phyloP scores from a whole-genome alignment of 2,888 invertebrate genomes.

The Stenoptilia bipunctidactyla region DNA sequence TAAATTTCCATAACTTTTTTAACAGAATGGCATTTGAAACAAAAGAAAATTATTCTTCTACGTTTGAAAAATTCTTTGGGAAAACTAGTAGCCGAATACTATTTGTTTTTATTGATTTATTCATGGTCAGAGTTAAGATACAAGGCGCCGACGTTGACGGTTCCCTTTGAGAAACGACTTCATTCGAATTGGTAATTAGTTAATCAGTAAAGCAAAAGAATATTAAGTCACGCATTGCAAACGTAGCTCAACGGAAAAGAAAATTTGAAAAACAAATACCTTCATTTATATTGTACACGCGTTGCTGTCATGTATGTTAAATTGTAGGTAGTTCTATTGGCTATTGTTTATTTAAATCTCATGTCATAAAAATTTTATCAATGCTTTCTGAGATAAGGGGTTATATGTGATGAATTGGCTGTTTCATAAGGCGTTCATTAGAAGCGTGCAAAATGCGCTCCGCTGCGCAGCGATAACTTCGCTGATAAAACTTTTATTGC shows the following conservation, averaged over 20 bases:
- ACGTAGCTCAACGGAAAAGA: slow-evolving; percentile 12
- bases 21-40: slow-evolving; percentile 58
- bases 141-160: slow-evolving; percentile 59
- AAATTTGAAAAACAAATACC: slow-evolving; percentile 32
- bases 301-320: slow-evolving; percentile 16
- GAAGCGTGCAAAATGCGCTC: slow-evolving; percentile 64
- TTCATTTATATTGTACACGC: slow-evolving; percentile 9
- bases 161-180: slow-evolving; percentile 46
- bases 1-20: slow-evolving; percentile 59
- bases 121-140: slow-evolving; percentile 58
- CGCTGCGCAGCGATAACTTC: slow-evolving; percentile 61
- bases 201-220: background rate
- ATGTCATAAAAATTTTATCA: slow-evolving; percentile 59
- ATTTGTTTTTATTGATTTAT: slow-evolving; percentile 72
- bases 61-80: slow-evolving; percentile 51
- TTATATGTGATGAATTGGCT: slow-evolving; percentile 65
- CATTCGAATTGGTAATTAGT: slow-evolving; percentile 54
- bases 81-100: slow-evolving; percentile 66
- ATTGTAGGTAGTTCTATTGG: slow-evolving; percentile 19
- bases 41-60: slow-evolving; percentile 47
- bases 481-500: slow-evolving; percentile 63
- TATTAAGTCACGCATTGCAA: background rate
- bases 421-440: slow-evolving; percentile 71
- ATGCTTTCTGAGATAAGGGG: slow-evolving; percentile 56
- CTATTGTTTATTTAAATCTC: slow-evolving; percentile 53